Conservation (phyloP, 2,113 vertebrate genomes). For the Dryoscopus gambensis region DNA sequence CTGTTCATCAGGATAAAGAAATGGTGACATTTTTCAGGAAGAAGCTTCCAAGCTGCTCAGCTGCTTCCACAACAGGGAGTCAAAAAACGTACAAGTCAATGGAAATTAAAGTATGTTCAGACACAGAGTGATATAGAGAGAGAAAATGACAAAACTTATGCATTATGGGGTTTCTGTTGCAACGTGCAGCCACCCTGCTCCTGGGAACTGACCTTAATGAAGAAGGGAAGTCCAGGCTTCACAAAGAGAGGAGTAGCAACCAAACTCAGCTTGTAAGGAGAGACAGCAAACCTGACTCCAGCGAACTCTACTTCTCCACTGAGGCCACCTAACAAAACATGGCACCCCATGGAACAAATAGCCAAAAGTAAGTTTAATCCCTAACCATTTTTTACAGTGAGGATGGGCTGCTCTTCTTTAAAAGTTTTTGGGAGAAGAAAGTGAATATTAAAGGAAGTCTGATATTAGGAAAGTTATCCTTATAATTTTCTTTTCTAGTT, state of each 20-base stretch:
- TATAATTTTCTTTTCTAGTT: not conserved
- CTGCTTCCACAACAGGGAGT: not conserved
- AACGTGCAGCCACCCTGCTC: not conserved
- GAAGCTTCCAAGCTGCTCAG: not conserved
- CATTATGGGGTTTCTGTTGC: not conserved
- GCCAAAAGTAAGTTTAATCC: not conserved
- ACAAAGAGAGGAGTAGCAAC: slow-evolving; percentile 88
- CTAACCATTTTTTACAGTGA: not conserved
- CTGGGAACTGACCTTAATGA: slow-evolving; percentile 78
- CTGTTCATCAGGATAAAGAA: slow-evolving; percentile 61
- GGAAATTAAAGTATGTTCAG: not conserved
- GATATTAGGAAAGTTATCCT: not conserved
- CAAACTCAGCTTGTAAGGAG: slow-evolving; percentile 84
- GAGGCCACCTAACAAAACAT: slow-evolving; percentile 81
- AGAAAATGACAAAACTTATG: not conserved
- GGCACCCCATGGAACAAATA: not conserved
- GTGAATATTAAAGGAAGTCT: not conserved
- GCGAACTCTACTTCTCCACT: slow-evolving; percentile 82
- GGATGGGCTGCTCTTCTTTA: not conserved
- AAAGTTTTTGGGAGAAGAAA: not conserved
- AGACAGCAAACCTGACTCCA: slow-evolving; percentile 77
- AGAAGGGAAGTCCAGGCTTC: slow-evolving; percentile 90
- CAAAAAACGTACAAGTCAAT: not conserved
- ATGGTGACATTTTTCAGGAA: not conserved
- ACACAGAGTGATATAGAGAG: not conserved